These are phyloP conservation scores for Coecobrya sp. DNA, from an alignment of 2,888 invertebrate species.

Conservation along the genomic window DNA sequence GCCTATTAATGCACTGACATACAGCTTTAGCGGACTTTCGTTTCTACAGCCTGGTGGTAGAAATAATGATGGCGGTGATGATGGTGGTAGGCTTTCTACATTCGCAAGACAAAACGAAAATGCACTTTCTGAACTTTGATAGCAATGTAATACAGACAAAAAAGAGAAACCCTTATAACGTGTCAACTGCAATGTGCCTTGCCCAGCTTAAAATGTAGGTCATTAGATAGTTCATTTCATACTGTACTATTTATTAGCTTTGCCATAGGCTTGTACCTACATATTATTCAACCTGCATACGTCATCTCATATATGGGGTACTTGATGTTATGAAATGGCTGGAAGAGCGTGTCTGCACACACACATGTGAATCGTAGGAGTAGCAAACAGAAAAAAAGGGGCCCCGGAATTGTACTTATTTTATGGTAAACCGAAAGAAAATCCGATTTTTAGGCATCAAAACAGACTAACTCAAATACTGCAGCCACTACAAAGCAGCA, in stretches of 20 bases:
- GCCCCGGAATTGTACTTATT: background rate
- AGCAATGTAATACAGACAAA: constrained; percentile 14
- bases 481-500: background rate
- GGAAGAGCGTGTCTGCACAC: background rate
- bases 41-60: background rate
- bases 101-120: constrained; percentile 46
- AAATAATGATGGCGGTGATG: background rate
- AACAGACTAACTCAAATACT: constrained; percentile 49
- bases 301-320: background rate
- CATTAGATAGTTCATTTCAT: constrained; percentile 36
- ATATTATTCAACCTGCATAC: too few relatives aligned
- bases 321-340: too few relatives aligned
- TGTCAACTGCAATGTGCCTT: constrained; percentile 77
- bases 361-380: background rate
- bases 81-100: constrained; percentile 14
- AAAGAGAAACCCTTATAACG: constrained; percentile 52
- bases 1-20: background rate
- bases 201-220: constrained; percentile 57
- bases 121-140: constrained; percentile 73
- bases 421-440: constrained; percentile 1
- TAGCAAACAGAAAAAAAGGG: background rate
- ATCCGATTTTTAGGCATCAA: constrained; percentile 30
- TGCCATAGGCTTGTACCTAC: too few relatives aligned
- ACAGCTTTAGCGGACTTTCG: background rate
- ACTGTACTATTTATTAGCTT: too few relatives aligned